Percentiles rank a stretch among this genome's conserved stretches.
These are phyloP conservation scores for Aphaenogaster rudis DNA, from an alignment of 1,140 invertebrate species.

Conservation along the genomic window DNA sequence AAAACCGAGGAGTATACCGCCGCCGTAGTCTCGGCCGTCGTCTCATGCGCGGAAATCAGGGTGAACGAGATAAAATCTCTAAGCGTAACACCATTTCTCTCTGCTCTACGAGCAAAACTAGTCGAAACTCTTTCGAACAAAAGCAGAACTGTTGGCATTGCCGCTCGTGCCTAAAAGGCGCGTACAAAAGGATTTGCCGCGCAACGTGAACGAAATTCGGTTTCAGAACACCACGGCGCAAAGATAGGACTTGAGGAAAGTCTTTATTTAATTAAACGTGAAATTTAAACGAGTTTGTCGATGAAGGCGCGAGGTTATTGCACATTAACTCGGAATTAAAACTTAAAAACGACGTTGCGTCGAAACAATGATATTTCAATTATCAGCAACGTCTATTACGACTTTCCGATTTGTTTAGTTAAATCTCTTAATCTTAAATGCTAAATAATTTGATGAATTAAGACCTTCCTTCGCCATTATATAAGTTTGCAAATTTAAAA, in stretches of 20 bases:
- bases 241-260: background rate
- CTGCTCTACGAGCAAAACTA: slow-evolving; percentile 21
- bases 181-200: background rate
- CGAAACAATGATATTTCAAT: background rate
- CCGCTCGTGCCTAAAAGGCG: slow-evolving; percentile 10
- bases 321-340: slow-evolving; percentile 2
- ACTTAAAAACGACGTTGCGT: background rate
- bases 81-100: slow-evolving; percentile 32
- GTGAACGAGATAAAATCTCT: slow-evolving; percentile 57
- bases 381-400: background rate
- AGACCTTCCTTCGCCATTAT: background rate
- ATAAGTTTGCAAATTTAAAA: background rate
- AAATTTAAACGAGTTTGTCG: background rate
- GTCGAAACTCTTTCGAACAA: slow-evolving; percentile 36
- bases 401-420: background rate
- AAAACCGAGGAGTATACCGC: background rate
- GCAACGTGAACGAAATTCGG: slow-evolving; percentile 18
- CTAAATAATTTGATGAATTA: slow-evolving; percentile 20
- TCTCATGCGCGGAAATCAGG: slow-evolving; percentile 30
- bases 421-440: background rate
- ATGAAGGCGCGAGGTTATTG: background rate
- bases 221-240: background rate
- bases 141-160: slow-evolving; percentile 1
- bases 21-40: background rate
- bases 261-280: slow-evolving; percentile 30